Evolutionary conservation across 2,888 invertebrate species (phyloP), one percentile per base, ranked within the genome.

Genomic region (Orchestes rusci): DNA sequence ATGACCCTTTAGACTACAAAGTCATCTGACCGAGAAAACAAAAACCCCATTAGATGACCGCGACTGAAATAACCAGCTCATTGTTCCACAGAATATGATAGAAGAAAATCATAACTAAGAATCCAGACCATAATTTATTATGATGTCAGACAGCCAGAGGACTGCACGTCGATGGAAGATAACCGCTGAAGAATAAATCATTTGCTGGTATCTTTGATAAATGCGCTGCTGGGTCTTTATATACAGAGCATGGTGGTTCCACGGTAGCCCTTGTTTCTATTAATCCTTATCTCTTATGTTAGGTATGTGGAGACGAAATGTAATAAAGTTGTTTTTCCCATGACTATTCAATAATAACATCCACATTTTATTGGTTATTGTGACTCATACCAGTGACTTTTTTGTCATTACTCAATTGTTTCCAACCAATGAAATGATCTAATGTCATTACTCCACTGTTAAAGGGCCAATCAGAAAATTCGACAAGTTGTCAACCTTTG

Each of bases 231-330:
- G 43, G 45, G 37, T n/a, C n/a, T n/a, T n/a, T n/a, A n/a, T n/a
- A n/a, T n/a, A 42, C 36, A 34, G 49, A 39, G 23, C 34, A 16
- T 39, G 38, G 31, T 39, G 45, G 43, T 38, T 34, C 43, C 37
- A 48, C 49, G 42, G 49, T 49, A 49, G 49, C 49, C 39, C 49
- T 49, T 49, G 49, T 49, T 49, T 43, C 45, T 49, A 49, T 49
- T 49, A 45, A 18, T 43, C 32, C 39, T 45, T 49, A 48, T 48
- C 48, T 45, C 19, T 29, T n/a, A 31, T 23, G 31, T 41, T 45
- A 33, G 29, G 34, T 41, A 37, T 40, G 35, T 44, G 38, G 35
- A 48, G 43, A 43, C 47, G 36, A 37, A 47, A 43, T 43, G 36
- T 39, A 43, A 43, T 35, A 29, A 39, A 29, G 33, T 31, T 32